Base-by-base conservation (phyloP, 1,140 invertebrate genomes). In the Pinna nobilis region DNA sequence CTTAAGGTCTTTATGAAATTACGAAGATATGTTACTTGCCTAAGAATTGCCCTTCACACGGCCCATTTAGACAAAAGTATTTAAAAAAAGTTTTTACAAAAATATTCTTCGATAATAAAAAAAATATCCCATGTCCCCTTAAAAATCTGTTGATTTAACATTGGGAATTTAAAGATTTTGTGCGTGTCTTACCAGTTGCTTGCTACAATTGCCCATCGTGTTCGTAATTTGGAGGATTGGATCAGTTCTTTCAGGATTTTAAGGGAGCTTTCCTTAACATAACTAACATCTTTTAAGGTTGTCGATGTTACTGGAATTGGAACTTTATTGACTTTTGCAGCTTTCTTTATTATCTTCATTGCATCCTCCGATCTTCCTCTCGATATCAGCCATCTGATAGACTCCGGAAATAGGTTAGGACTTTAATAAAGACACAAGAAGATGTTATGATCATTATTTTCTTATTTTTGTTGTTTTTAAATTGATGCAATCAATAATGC, bases 341-440 rank as follows among this genome's bases (percentile, higher is more conserved):
- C 59, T 44, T 71, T 30, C 25, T 49, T 41, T n/a, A 81, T 37
- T 4, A 81, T 74, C 57, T 67, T 28, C 2, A 53, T 49, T 9
- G 79, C 79, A 61, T 81, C 77, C 23, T 74, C 41, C 32, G 35
- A 39, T 32, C 66, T 57, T 35, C 70, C 69, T 50, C 73, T 76
- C 4, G 70, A 55, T 23, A 79, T 35, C 13, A 81, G 55, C 79
- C 79, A 81, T 49, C 79, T 64, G 25, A 74, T 70, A 13, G 77
- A 77, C 41, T 81, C 79, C 11, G 70, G 57, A n/a, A 79, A 44
- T 18, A 80, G n/a, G 13, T 70, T 77, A 11, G 59, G 59, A 18
- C 59, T 59, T 33, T 44, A 11, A n/a, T 11, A 44, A 44, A 11
- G 9, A 44, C 39, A 44, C n/a, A n/a, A n/a, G n/a, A n/a, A n/a